Base-by-base conservation (phyloP, 2,113 vertebrate species). In the Lepus europaeus region DNA sequence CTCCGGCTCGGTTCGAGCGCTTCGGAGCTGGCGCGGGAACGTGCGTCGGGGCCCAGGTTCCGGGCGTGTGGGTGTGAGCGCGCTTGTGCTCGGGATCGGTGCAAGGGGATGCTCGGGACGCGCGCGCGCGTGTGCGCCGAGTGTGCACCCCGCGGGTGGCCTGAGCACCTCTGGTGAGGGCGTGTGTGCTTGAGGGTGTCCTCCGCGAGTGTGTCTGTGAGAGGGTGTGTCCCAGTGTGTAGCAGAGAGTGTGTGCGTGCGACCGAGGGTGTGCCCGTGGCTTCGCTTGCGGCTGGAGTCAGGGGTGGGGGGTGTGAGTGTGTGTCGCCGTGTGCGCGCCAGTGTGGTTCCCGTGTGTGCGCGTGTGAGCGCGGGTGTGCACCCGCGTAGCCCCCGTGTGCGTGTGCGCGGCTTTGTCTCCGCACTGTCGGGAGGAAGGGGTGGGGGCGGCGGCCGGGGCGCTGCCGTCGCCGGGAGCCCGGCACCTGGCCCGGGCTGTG, bases 341-440 rank as follows among this genome's bases (percentile, higher is more conserved):
- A 63, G 25, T 90, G 95, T 96, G 93, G 79, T 64, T 95, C 92
- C 84, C 39, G 87, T 45, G 96, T 95, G 92, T 92, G 88, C 51
- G 93, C 81, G 93, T 96, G 96, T 95, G 96, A 96, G 72, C 80
- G 63, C 85, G 84, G 92, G 77, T 97, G 91, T 97, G 93, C 88
- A 74, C 85, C 87, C 96, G 95, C 96, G 94, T 89, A 87, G 95
- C 92, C 90, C 89, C 92, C 51, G 69, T 92, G 96, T 96, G 97
- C 90, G 87, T 97, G 97, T 97, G 96, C 78, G 69, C 93, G 95
- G 97, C 97, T 97, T 97, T 97, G 97, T 97, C 96, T 97, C 87
- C 33, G 87, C 87, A 83, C 97, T 81, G 96, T 96, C 73, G 16
- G 87, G 90, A 96, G 96, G 95, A 93, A 94, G 73, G 91, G 95